phyloP scores from a whole-genome alignment of 2,113 vertebrate genomes.

The Onychorhynchus coronatus region DNA sequence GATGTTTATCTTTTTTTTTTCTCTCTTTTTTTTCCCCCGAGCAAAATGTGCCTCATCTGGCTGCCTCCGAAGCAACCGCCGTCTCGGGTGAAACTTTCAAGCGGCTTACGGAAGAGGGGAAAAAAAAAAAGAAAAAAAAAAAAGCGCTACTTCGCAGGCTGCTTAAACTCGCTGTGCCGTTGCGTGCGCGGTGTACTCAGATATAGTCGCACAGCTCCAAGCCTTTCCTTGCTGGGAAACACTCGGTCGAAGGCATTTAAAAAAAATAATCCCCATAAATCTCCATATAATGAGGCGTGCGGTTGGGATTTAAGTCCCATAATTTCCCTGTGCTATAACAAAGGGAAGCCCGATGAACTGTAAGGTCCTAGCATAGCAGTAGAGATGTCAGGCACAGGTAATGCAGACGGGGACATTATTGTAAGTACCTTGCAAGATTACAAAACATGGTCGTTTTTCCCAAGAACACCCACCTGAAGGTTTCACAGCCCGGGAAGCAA shows the following conservation, averaged over 20 bases:
- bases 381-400: background rate
- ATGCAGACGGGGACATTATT: background rate
- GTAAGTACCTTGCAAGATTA: background rate
- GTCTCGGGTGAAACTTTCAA: background rate
- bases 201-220: background rate
- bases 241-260: background rate
- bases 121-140: rapidly evolving
- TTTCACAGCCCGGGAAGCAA: background rate
- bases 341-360: background rate
- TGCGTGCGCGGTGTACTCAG: background rate
- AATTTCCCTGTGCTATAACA: background rate
- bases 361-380: background rate
- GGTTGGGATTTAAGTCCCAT: background rate
- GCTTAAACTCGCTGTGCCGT: background rate
- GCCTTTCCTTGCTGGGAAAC: background rate
- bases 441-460: background rate
- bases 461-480: background rate
- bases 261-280: conserved; percentile 12
- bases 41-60: background rate
- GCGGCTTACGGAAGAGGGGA: background rate
- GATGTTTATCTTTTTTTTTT: background rate
- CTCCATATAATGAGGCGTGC: background rate
- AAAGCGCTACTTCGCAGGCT: background rate
- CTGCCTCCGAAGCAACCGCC: background rate
- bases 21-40: background rate